These are phyloP conservation scores for Busseola fusca DNA, from an alignment of 2,888 invertebrate genomes.

Conservation along the genomic window DNA sequence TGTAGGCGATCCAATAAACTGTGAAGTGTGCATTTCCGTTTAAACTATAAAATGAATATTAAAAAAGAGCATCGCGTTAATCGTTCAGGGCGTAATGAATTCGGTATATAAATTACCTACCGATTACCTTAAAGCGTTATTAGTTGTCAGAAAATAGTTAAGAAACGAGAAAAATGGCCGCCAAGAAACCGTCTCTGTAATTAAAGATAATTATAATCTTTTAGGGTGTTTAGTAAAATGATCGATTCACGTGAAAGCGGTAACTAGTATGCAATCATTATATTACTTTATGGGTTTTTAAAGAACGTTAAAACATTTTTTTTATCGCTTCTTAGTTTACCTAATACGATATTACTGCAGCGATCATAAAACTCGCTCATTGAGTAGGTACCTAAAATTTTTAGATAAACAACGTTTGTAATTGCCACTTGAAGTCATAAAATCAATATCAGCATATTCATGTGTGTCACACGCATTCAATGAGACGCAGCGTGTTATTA, in stretches of 20 bases:
- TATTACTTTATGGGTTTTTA: slow-evolving; percentile 73
- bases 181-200: slow-evolving; percentile 68
- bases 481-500: slow-evolving; percentile 71
- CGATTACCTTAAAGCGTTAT: slow-evolving; percentile 82
- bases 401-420: slow-evolving; percentile 75
- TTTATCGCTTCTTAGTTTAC: slow-evolving; percentile 77
- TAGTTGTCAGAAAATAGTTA: slow-evolving; percentile 76
- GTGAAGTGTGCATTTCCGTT: slow-evolving; percentile 80
- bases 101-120: slow-evolving; percentile 82
- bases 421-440: slow-evolving; percentile 74
- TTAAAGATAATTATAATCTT: slow-evolving; percentile 73
- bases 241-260: slow-evolving; percentile 73
- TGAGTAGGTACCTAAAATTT: slow-evolving; percentile 67
- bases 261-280: slow-evolving; percentile 71
- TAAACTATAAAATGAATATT: slow-evolving; percentile 67
- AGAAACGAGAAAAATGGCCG: slow-evolving; percentile 71
- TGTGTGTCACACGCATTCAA: slow-evolving; percentile 68
- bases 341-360: slow-evolving; percentile 70
- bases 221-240: slow-evolving; percentile 73
- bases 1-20: slow-evolving; percentile 79
- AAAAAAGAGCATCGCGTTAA: slow-evolving; percentile 77
- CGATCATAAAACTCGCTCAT: slow-evolving; percentile 71
- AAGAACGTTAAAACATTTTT: slow-evolving; percentile 73
- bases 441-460: slow-evolving; percentile 75
- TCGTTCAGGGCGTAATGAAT: slow-evolving; percentile 80